Percentiles rank a stretch among this genome's conserved stretches.
Evolutionary conservation across 2,888 invertebrate genomes (phyloP).

Genomic region (Cephus nigrinus): DNA sequence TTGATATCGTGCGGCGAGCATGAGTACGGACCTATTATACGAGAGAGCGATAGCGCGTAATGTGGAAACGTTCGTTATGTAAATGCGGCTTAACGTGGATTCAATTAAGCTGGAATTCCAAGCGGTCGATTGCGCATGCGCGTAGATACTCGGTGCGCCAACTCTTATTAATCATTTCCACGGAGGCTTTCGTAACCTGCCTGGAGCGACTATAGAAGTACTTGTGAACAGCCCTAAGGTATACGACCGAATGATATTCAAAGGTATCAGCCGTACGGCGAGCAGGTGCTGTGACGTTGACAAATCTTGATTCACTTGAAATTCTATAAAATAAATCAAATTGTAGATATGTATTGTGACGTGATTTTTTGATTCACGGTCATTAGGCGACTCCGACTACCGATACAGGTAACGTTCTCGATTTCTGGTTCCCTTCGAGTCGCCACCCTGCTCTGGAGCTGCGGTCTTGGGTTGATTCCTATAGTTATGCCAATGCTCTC

Average conservation of each 20-base stretch:
- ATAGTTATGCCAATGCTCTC: too few relatives aligned
- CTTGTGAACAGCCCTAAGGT: neutral
- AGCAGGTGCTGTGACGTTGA: neutral
- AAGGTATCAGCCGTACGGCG: neutral
- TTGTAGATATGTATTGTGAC: neutral
- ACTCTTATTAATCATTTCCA: conserved; percentile 4
- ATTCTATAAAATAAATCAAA: neutral
- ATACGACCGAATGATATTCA: neutral
- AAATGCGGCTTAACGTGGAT: conserved; percentile 15
- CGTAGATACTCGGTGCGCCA: neutral
- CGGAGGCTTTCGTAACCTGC: neutral
- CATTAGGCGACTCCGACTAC: too few relatives aligned
- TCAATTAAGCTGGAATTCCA: conserved; percentile 14
- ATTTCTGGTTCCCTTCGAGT: too few relatives aligned
- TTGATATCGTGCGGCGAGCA: neutral
- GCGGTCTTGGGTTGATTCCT: too few relatives aligned
- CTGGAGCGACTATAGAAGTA: neutral
- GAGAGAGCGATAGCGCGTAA: neutral
- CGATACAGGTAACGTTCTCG: too few relatives aligned
- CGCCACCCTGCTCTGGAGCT: too few relatives aligned
- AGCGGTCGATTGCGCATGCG: neutral
- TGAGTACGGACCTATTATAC: neutral
- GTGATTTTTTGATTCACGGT: too few relatives aligned
- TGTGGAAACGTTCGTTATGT: conserved; percentile 1
- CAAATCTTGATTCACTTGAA: neutral